These are phyloP conservation scores for Isotomurus palustris DNA, from an alignment of 2,888 invertebrate species.

Conservation along the genomic window DNA sequence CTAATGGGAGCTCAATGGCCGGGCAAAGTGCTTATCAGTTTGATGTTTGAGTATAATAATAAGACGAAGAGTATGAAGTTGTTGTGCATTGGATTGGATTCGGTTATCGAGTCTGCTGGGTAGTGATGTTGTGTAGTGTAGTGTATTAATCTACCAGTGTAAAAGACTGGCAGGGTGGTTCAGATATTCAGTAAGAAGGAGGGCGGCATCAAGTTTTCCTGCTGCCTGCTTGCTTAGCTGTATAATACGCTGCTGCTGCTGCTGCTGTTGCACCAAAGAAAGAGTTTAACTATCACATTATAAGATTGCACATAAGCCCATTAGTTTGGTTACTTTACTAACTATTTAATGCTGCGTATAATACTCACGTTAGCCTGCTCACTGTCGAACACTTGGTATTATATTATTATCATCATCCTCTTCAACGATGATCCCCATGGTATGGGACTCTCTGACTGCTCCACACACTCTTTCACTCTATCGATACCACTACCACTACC, in stretches of 20 bases:
- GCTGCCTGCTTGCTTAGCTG: too few relatives aligned
- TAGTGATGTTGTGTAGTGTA: too few relatives aligned
- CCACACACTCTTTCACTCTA: slow-evolving; percentile 23
- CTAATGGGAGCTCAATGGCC: slow-evolving; percentile 41
- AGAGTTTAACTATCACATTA: too few relatives aligned
- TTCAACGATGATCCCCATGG: slow-evolving; percentile 33
- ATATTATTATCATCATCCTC: slow-evolving; percentile 11
- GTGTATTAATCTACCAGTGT: too few relatives aligned
- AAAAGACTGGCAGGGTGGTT: slow-evolving; percentile 6
- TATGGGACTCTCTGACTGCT: slow-evolving; percentile 12
- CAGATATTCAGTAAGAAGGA: slow-evolving; percentile 8
- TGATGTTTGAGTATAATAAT: slow-evolving; percentile 5
- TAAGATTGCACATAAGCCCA: slow-evolving; percentile 11
- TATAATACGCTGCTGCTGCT: too few relatives aligned
- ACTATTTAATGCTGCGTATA: not conserved
- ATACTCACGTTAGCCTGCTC: too few relatives aligned
- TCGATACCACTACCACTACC: slow-evolving; percentile 9
- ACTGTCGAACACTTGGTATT: slow-evolving; percentile 9
- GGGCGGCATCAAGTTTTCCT: slow-evolving; percentile 9
- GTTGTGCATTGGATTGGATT: slow-evolving; percentile 13
- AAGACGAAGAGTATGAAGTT: slow-evolving; percentile 20
- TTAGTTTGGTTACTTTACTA: slow-evolving; percentile 10
- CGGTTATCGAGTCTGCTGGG: slow-evolving; percentile 1
- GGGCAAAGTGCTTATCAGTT: slow-evolving; percentile 37
- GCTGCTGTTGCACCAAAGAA: too few relatives aligned